A percentile compares a stretch with the other conserved stretches of the same genome.
Conservation (phyloP, 2,113 vertebrate genomes). For the Cyprinodon brontotheroides region DNA sequence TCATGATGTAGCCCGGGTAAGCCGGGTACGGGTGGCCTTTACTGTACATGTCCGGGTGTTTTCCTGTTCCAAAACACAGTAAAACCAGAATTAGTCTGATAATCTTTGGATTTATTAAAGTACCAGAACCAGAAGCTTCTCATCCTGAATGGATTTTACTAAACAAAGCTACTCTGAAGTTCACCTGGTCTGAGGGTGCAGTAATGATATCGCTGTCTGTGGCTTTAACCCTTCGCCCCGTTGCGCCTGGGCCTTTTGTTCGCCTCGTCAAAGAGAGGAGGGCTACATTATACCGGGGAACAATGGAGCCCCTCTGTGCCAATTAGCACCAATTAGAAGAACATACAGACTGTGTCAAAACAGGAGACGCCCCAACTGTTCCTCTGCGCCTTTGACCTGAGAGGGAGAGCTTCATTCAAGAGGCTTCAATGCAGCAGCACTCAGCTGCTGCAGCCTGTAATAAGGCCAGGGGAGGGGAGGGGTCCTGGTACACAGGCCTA, state of each 20-base stretch:
- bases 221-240: constrained; percentile 62
- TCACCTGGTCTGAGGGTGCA: constrained; percentile 16
- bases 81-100: not conserved
- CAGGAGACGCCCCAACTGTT: constrained; percentile 76
- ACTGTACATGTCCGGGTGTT: constrained; percentile 92
- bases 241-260: constrained; percentile 68
- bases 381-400: constrained; percentile 66
- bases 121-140: not conserved
- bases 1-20: constrained; percentile 99
- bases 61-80: constrained; percentile 76
- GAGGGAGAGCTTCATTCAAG: constrained; percentile 43
- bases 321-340: constrained; percentile 82
- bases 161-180: constrained; percentile 20
- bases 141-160: not conserved
- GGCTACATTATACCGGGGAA: constrained; percentile 70
- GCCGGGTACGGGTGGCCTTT: constrained; percentile 91
- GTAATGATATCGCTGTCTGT: constrained; percentile 66
- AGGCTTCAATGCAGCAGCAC: constrained; percentile 60
- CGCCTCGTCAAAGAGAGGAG: constrained; percentile 56
- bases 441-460: constrained; percentile 42
- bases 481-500: constrained; percentile 49
- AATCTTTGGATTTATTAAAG: no score
- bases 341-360: constrained; percentile 77
- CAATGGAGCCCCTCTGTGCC: constrained; percentile 79
- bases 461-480: constrained; percentile 31